phyloP scores from a whole-genome alignment of 2,113 vertebrate genomes.

The Tyto alba region DNA sequence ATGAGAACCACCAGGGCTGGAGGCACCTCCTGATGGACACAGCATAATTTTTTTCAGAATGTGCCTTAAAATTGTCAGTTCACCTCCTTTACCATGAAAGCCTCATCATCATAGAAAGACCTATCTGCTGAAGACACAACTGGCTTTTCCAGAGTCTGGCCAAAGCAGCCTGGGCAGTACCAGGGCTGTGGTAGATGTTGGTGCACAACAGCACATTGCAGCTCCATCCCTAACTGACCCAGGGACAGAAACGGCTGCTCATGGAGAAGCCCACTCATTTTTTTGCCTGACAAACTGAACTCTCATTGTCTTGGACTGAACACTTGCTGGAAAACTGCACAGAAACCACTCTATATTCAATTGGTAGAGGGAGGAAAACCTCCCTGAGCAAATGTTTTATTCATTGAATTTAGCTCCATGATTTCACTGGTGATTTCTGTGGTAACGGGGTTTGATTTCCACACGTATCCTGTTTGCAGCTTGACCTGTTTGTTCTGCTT shows the following conservation, averaged over 20 bases:
- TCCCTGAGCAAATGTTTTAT: neutral
- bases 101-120: neutral
- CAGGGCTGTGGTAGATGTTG: accelerated
- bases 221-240: neutral
- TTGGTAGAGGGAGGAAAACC: neutral
- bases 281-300: neutral
- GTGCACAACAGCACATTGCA: neutral
- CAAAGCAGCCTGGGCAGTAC: neutral
- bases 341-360: neutral
- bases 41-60: neutral
- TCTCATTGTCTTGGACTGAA: neutral
- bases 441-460: neutral
- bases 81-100: neutral
- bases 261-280: neutral
- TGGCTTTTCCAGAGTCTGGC: neutral
- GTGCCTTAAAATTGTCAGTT: neutral
- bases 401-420: neutral
- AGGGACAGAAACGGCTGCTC: neutral
- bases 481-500: neutral
- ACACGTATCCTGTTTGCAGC: neutral
- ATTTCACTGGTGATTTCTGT: neutral
- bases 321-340: neutral
- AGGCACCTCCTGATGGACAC: neutral
- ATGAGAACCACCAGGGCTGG: neutral
- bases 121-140: neutral